phyloP scores from a whole-genome alignment of 2,113 vertebrate species.

The Mesoclemmys tuberculata region DNA sequence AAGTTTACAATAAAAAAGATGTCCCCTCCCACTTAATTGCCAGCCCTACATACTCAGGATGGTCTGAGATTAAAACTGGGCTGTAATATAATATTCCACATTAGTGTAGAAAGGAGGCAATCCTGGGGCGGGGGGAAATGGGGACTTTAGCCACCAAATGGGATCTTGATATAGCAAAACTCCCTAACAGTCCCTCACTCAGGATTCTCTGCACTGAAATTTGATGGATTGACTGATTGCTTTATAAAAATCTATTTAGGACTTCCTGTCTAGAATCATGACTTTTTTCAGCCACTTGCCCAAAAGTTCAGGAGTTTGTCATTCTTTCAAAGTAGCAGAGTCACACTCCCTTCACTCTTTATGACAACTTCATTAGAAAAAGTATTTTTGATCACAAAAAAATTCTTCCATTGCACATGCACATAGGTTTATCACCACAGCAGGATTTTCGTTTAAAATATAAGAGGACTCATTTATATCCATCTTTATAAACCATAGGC shows the following conservation, averaged over 20 bases:
- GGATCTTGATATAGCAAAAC: background rate
- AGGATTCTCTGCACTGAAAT: background rate
- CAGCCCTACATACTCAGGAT: background rate
- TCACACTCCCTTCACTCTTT: background rate
- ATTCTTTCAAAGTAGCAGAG: fast-evolving
- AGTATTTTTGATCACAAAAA: background rate
- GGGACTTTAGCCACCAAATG: background rate
- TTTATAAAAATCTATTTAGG: background rate
- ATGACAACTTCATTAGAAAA: background rate
- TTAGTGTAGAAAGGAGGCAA: background rate
- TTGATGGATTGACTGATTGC: background rate
- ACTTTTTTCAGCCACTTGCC: background rate
- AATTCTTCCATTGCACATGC: background rate
- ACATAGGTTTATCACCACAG: background rate
- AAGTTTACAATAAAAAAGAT: background rate
- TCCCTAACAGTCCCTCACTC: background rate
- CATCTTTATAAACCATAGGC: background rate
- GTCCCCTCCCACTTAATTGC: background rate
- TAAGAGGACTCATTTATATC: background rate
- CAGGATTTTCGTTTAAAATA: background rate
- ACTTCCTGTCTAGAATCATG: background rate
- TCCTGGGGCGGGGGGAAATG: too few species aligned
- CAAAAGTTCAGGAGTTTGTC: background rate
- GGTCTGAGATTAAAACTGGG: background rate
- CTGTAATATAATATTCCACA: background rate